Base-by-base conservation (phyloP, 1,140 invertebrate genomes). In the Dendroctonus ponderosae region DNA sequence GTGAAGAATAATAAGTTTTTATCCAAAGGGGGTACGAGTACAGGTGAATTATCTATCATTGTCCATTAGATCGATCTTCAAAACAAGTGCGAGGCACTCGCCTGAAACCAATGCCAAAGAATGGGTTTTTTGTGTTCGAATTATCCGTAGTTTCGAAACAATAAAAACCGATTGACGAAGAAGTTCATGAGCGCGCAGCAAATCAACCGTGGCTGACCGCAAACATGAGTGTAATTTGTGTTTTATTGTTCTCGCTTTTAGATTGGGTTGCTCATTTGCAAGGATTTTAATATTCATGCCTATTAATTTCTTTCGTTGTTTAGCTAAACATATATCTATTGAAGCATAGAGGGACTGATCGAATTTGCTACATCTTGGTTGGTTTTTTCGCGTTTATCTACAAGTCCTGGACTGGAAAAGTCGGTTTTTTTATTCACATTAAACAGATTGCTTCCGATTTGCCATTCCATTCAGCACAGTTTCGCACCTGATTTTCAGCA, bases 241-340 rank as follows among this genome's bases (percentile, higher is more conserved):
- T 56, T 56, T 56, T 56, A 56, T 56, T 52, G 50, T 52, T 26
- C 37, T 52, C 50, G 40, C 53, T n/a, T 56, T 26, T 40, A 12
- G 39, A 11, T 56, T 56, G 26, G 26, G 26, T 26, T 26, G 26
- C 26, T 26, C 26, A 26, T 26, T 26, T 26, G 26, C 26, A 26
- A 3, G 26, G 26, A 26, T 26, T 26, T 26, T 56, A 41, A 56
- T 56, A 56, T 41, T 5, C 53, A 56, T 41, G 39, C 53, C 53
- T 56, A 56, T 56, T 56, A 56, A 56, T 56, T 56, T 56, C 53
- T 56, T 56, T 56, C 12, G 38, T 56, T 11, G 11, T 37, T 56
- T 56, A 56, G 41, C 39, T 56, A 41, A 40, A 56, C n/a, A n/a
- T 40, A n/a, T 41, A 39, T 37, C 53, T 15, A 56, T 41, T 26